Percentiles rank a stretch among this genome's conserved stretches.
phyloP scores from a whole-genome alignment of 2,888 invertebrate species.

The Copidosoma aretas region DNA sequence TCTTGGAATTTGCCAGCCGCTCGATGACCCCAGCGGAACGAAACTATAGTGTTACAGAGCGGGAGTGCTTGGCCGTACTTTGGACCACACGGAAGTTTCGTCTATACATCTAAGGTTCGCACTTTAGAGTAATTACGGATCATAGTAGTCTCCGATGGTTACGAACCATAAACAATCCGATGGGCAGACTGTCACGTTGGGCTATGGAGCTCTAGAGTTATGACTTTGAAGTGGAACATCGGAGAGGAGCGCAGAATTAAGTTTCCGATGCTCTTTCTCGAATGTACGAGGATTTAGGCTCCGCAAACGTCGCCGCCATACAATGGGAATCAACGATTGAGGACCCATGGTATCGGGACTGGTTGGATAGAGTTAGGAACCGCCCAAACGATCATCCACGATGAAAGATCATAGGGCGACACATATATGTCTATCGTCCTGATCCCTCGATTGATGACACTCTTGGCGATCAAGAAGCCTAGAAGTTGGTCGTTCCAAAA shows the following conservation, averaged over 20 bases:
- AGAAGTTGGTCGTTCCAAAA: slow-evolving; percentile 34
- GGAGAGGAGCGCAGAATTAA: background rate
- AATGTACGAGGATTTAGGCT: background rate
- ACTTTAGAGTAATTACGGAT: background rate
- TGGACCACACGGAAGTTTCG: background rate
- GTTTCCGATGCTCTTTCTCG: background rate
- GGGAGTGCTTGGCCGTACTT: background rate
- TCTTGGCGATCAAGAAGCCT: slow-evolving; percentile 27
- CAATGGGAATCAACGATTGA: background rate
- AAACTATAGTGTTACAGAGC: background rate
- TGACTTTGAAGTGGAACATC: background rate
- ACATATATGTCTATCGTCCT: slow-evolving; percentile 27
- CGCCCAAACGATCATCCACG: slow-evolving; percentile 27
- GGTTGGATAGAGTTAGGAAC: background rate
- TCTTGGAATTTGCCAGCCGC: background rate
- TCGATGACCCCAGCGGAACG: background rate
- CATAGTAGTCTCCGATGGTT: background rate
- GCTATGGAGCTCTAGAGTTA: background rate
- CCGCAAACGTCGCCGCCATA: background rate
- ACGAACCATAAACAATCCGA: background rate
- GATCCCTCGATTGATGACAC: slow-evolving; percentile 9
- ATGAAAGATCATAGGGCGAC: slow-evolving; percentile 17
- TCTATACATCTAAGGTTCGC: background rate
- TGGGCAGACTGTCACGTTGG: background rate
- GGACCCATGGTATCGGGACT: slow-evolving; percentile 30